Conservation (phyloP, 1,140 invertebrate genomes). For the Reticulitermes speratus region DNA sequence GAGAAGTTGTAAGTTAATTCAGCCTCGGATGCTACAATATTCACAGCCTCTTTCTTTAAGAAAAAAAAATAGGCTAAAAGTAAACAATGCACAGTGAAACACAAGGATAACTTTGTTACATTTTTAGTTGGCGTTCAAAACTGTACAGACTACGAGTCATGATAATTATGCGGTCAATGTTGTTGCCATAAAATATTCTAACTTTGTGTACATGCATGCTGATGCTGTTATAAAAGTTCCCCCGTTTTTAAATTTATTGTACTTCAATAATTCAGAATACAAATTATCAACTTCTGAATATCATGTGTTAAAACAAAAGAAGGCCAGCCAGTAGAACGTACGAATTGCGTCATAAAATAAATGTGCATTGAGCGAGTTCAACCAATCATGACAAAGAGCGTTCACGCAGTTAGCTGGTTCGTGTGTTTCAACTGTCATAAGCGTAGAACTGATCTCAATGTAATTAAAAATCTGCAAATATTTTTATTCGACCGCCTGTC, state of each 20-base stretch:
- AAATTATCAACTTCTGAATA: neutral
- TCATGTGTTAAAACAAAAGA: neutral
- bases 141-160: no score
- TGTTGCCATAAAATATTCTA: no score
- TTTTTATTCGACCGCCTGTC: neutral
- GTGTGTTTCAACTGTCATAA: neutral
- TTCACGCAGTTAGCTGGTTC: neutral
- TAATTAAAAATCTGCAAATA: neutral
- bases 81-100: no score
- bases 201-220: no score
- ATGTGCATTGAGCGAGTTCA: neutral
- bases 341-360: neutral
- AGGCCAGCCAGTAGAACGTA: neutral
- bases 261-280: neutral
- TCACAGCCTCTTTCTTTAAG: no score
- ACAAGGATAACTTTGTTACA: no score
- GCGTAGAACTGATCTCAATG: neutral
- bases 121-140: no score
- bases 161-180: no score
- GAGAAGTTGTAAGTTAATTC: no score
- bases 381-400: neutral
- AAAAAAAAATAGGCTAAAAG: no score
- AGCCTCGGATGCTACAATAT: no score
- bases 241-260: neutral
- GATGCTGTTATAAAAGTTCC: neutral